These are phyloP conservation scores for Paratilapia polleni DNA, from an alignment of 2,113 vertebrate species.

Conservation along the genomic window DNA sequence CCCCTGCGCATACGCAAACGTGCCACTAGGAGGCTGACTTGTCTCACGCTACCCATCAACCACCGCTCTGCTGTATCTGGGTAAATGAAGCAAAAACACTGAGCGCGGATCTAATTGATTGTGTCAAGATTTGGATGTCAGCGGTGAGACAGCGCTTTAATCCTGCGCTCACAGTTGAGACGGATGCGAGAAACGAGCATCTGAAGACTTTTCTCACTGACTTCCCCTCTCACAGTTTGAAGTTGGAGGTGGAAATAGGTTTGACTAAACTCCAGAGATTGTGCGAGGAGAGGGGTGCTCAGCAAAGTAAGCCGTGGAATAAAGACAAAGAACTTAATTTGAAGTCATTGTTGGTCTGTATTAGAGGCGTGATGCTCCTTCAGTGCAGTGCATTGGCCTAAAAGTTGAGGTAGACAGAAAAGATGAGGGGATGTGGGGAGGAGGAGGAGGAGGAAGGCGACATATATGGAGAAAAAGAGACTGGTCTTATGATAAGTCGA, in stretches of 20 bases:
- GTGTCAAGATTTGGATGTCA: constrained; percentile 65
- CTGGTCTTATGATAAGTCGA: constrained; percentile 75
- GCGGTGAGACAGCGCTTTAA: constrained; percentile 54
- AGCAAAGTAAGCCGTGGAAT: constrained; percentile 53
- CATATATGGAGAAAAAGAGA: constrained; percentile 48
- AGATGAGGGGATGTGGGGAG: background rate
- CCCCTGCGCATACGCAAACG: constrained; percentile 7
- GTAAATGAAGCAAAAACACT: constrained; percentile 22
- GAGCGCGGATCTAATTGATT: constrained; percentile 51
- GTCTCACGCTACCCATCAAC: constrained; percentile 34
- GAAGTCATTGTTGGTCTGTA: constrained; percentile 52
- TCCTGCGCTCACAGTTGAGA: constrained; percentile 47
- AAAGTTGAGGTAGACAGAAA: constrained; percentile 53
- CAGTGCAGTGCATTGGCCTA: constrained; percentile 15
- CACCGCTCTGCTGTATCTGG: constrained; percentile 13
- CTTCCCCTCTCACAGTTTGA: constrained; percentile 57
- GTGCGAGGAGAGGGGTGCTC: background rate
- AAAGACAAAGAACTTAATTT: constrained; percentile 73
- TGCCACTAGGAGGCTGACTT: constrained; percentile 77
- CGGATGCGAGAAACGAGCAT: constrained; percentile 33
- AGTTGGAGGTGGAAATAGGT: constrained; percentile 46
- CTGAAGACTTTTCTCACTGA: constrained; percentile 46
- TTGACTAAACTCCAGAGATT: constrained; percentile 64
- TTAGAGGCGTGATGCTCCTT: constrained; percentile 55
- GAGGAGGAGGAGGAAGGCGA: constrained; percentile 32